phyloP scores from a whole-genome alignment of 2,888 invertebrate genomes.

The Brassicogethes aeneus region DNA sequence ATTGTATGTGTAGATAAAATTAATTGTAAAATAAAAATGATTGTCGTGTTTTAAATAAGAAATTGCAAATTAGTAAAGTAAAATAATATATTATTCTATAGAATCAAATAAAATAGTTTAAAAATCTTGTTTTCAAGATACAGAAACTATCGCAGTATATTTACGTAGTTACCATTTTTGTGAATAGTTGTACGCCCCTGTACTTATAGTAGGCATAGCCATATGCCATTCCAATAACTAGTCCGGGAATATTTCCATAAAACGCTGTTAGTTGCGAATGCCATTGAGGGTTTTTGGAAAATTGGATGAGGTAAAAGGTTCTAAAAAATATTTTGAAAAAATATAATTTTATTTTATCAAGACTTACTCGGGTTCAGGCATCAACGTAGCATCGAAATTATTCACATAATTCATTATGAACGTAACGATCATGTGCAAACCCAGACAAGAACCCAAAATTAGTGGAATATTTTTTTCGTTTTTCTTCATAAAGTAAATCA shows the following conservation, averaged over 20 bases:
- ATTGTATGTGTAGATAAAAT: too few relatives aligned
- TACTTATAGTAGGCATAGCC: constrained; percentile 23
- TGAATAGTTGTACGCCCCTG: constrained; percentile 14
- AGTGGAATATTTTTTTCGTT: constrained; percentile 13
- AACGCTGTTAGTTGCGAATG: constrained; percentile 18
- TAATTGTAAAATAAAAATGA: too few relatives aligned
- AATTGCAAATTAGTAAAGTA: too few relatives aligned
- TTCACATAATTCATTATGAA: constrained; percentile 21
- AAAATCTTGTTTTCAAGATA: background rate
- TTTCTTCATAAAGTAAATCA: constrained; percentile 19
- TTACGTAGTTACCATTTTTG: constrained; percentile 17
- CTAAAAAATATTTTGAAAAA: constrained; percentile 13
- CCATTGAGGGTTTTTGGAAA: constrained; percentile 19
- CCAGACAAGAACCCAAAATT: constrained; percentile 15
- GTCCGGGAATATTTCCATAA: constrained; percentile 21
- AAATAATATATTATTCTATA: too few relatives aligned
- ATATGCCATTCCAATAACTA: constrained; percentile 23
- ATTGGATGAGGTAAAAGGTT: constrained; percentile 11
- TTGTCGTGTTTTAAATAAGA: too few relatives aligned
- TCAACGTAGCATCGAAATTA: constrained; percentile 18
- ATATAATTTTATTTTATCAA: constrained; percentile 2
- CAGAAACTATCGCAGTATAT: background rate
- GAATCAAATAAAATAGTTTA: too few relatives aligned
- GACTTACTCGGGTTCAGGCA: constrained; percentile 26
- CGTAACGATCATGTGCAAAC: constrained; percentile 16